Evolutionary conservation across 2,888 invertebrate species (phyloP).

Genomic region (Aporophyla nigra): DNA sequence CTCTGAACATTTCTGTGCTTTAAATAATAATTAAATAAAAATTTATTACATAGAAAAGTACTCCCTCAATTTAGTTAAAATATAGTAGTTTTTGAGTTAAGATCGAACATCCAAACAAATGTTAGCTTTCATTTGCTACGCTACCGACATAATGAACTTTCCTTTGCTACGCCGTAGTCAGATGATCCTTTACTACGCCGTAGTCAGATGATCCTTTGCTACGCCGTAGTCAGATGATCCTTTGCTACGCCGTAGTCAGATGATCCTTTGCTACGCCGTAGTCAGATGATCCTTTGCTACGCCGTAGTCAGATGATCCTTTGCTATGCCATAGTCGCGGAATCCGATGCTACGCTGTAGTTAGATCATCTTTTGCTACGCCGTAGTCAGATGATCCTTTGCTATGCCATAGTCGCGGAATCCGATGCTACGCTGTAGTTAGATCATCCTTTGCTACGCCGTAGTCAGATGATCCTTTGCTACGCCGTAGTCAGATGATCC

Average conservation of each 20-base stretch:
- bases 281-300: not conserved
- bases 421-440: no score
- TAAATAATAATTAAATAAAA: no score
- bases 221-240: not conserved
- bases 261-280: not conserved
- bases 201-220: not conserved
- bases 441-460: not conserved
- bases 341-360: not conserved
- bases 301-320: not conserved
- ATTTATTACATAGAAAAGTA: not conserved
- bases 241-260: not conserved
- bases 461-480: not conserved
- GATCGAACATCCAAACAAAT: not conserved
- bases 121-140: not conserved
- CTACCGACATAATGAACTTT: not conserved
- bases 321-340: not conserved
- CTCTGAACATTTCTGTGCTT: no score
- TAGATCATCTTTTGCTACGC: not conserved
- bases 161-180: not conserved
- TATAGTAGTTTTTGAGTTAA: not conserved
- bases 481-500: not conserved
- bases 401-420: not conserved
- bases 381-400: not conserved
- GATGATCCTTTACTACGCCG: not conserved
- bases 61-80: not conserved